Conservation (phyloP, 1,140 invertebrate genomes). For the Aethina tumida region DNA sequence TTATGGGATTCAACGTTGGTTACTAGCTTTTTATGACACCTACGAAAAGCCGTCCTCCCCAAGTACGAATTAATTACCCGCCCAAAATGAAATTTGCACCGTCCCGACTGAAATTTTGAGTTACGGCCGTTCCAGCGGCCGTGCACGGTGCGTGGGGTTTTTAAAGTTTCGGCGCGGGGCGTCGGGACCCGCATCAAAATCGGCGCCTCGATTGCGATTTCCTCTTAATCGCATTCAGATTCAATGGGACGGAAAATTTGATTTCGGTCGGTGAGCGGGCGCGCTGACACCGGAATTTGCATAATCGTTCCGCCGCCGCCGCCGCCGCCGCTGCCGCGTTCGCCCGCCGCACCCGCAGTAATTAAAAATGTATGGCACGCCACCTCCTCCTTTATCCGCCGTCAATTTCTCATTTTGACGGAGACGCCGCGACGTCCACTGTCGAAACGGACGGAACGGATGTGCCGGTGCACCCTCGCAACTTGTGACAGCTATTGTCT, state of each 20-base stretch:
- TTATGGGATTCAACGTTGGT: no score
- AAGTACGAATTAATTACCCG: no score
- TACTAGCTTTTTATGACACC: no score
- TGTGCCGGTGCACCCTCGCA: conserved; percentile 7
- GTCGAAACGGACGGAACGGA: conserved; percentile 7
- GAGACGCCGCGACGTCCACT: conserved; percentile 3
- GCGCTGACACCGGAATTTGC: conserved; percentile 27
- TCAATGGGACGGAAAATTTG: conserved; percentile 31
- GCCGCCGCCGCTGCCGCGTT: no score
- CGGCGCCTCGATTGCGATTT: conserved; percentile 13
- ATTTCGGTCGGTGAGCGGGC: conserved; percentile 23
- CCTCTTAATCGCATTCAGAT: conserved; percentile 27
- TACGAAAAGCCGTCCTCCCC: no score
- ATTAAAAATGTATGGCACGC: conserved; percentile 32
- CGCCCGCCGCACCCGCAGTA: conserved; percentile 20
- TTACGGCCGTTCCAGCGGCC: not conserved
- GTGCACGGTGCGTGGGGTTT: conserved; percentile 1
- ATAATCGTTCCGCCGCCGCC: conserved; percentile 27
- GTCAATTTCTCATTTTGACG: conserved; percentile 21
- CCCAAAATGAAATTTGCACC: not conserved
- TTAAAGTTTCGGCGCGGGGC: no score
- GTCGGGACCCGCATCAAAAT: conserved; percentile 3
- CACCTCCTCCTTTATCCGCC: conserved; percentile 19
- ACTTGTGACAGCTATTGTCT: no score
- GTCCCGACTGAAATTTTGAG: not conserved